Evolutionary conservation across 2,113 vertebrate genomes (phyloP), one percentile per base, ranked within the genome.

Genomic region (Haliaeetus leucogaster): DNA sequence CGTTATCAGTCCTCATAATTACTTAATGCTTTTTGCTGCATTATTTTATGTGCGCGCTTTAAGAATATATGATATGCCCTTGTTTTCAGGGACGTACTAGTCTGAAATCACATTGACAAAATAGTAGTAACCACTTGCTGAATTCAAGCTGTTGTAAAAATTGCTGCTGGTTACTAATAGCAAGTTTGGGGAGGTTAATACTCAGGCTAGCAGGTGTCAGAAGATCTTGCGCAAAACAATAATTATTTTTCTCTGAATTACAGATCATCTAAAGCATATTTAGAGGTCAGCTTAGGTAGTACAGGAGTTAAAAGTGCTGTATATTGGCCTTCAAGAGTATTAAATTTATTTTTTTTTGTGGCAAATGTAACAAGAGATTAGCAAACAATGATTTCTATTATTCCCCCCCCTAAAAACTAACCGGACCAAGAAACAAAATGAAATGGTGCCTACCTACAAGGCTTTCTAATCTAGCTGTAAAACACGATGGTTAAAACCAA

Each of bases 21-120:
- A 22, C 43, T 32, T 63, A 8, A 45, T n/a, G 36, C 5, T 56
- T 81, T 65, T 67, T 56, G 7, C 19, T 71, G 30, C 9, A 2
- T 63, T 8, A 23, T 61, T 80, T 83, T 66, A 10, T 22, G 5
- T 29, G 7, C 30, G 29, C 1, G 1, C 36, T 47, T 73, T 6
- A 43, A 43, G 22, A 62, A 36, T 13, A 7, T 9, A 1, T 34
- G 13, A 9, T 13, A 1, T 34, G 15, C 36, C 40, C 3, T 32
- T 47, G 0, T 47, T 61, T 61, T 56, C 5, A 25, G 40, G n/a
- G 19, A 8, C 3, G 0, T 8, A 1, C 3, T 18, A 11, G 20
- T 27, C 18, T 16, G 82, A 63, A 67, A 36, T 32, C 30, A 2
- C 27, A 6, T 9, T 42, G 50, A 18, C n/a, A 18, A 32, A 73